Percentiles rank a stretch among this genome's conserved stretches.
phyloP scores from a whole-genome alignment of 2,888 invertebrate genomes.

The Corythucha ciliata region DNA sequence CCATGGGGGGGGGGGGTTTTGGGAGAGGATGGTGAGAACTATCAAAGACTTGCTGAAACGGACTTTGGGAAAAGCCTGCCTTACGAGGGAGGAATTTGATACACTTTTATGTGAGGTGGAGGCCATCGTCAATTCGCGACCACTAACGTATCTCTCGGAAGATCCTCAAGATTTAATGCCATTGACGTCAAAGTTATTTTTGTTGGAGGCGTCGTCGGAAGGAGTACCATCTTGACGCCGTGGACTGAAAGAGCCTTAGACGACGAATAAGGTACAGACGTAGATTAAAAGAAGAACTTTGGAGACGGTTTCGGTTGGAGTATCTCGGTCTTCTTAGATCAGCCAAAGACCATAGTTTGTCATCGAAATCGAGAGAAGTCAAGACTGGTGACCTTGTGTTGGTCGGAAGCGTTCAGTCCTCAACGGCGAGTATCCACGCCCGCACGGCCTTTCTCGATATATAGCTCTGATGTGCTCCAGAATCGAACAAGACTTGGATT shows the following conservation, averaged over 20 bases:
- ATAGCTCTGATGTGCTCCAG: too few species aligned
- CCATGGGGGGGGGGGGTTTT: too few species aligned
- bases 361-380: too few species aligned
- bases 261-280: slow-evolving; percentile 11
- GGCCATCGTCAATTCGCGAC: slow-evolving; percentile 16
- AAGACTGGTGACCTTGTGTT: slow-evolving; percentile 19
- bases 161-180: slow-evolving; percentile 29
- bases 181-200: slow-evolving; percentile 37
- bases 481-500: too few species aligned
- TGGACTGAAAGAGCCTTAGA: slow-evolving; percentile 11
- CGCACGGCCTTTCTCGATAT: too few species aligned
- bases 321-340: slow-evolving; percentile 7
- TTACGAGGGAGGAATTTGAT: slow-evolving; percentile 20
- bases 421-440: too few species aligned
- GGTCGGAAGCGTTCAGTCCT: slow-evolving; percentile 20
- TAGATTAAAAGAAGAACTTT: slow-evolving; percentile 2
- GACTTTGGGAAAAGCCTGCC: slow-evolving; percentile 18
- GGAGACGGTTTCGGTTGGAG: slow-evolving; percentile 8
- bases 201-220: slow-evolving; percentile 11
- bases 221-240: slow-evolving; percentile 19
- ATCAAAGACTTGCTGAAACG: slow-evolving; percentile 21
- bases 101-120: slow-evolving; percentile 28
- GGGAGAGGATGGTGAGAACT: slow-evolving; percentile 32
- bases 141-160: slow-evolving; percentile 16
- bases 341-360: too few species aligned